A percentile compares a stretch with the other conserved stretches of the same genome.
phyloP scores from a whole-genome alignment of 2,888 invertebrate species.

The Drosophila vallismaia region DNA sequence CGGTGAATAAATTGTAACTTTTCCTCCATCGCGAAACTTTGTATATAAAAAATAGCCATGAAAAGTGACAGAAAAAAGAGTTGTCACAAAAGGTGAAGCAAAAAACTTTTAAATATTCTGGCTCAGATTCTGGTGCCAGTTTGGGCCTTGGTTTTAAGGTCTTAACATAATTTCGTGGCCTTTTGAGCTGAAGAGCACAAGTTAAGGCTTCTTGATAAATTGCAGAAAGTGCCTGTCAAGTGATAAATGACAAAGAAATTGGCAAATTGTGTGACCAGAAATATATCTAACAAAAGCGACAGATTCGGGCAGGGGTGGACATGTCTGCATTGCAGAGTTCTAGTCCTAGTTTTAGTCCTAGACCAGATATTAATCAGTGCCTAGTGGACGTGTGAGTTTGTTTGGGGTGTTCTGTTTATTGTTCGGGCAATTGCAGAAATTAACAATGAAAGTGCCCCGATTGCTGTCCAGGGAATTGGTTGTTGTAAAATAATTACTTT shows the following conservation, averaged over 20 bases:
- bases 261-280: conserved; percentile 58
- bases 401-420: conserved; percentile 16
- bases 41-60: conserved; percentile 21
- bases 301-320: conserved; percentile 6
- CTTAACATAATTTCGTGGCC: conserved; percentile 41
- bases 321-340: conserved; percentile 30
- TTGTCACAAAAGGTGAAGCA: conserved; percentile 24
- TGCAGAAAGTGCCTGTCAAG: conserved; percentile 60
- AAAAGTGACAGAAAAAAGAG: conserved; percentile 31
- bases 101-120: conserved; percentile 21
- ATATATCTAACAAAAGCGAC: conserved; percentile 27
- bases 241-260: conserved; percentile 77
- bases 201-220: conserved; percentile 76
- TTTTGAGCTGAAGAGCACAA: conserved; percentile 59
- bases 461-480: conserved; percentile 13
- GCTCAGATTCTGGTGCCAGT: conserved; percentile 13
- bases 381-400: conserved; percentile 14
- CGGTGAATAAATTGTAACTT: conserved; percentile 42
- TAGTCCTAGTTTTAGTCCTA: conserved; percentile 7
- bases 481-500: conserved; percentile 29
- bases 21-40: conserved; percentile 11
- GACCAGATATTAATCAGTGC: conserved; percentile 52
- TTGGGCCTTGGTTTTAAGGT: conserved; percentile 28
- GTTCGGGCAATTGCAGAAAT: conserved; percentile 31
- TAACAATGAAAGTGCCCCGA: conserved; percentile 35